phyloP scores from a whole-genome alignment of 2,797 vertebrate genomes.

The Urocyon cinereoargenteus region DNA sequence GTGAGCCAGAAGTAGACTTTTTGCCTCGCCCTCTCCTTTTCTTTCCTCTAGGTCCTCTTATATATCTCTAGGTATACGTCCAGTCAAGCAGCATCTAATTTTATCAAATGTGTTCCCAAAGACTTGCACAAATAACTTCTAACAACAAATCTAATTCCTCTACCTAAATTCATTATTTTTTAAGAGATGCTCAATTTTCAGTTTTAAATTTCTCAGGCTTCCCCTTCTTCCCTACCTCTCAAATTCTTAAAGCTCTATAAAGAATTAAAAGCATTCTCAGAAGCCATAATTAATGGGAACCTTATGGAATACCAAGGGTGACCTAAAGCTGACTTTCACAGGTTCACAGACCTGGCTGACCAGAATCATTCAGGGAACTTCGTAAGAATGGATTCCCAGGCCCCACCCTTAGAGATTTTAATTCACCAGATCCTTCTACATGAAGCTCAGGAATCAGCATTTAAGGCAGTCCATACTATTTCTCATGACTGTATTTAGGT shows the following conservation, averaged over 20 bases:
- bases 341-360: slow-evolving; percentile 43
- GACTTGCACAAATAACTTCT: slow-evolving; percentile 26
- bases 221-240: slow-evolving; percentile 18
- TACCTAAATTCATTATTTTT: slow-evolving; percentile 45
- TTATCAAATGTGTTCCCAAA: slow-evolving; percentile 31
- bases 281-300: not conserved
- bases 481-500: not conserved
- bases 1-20: not conserved
- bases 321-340: slow-evolving; percentile 10
- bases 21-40: not conserved
- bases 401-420: not conserved
- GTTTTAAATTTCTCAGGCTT: slow-evolving; percentile 42
- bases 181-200: slow-evolving; percentile 31
- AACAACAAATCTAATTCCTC: not conserved
- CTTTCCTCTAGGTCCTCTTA: not conserved
- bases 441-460: not conserved
- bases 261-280: slow-evolving; percentile 27
- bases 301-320: slow-evolving; percentile 17
- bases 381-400: not conserved
- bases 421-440: not conserved
- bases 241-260: slow-evolving; percentile 27
- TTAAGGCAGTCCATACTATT: not conserved
- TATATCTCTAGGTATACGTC: not conserved
- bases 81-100: slow-evolving; percentile 15
- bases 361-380: slow-evolving; percentile 1